Evolutionary conservation across 2,888 invertebrate genomes (phyloP).

Genomic region (Pollenia labialis): DNA sequence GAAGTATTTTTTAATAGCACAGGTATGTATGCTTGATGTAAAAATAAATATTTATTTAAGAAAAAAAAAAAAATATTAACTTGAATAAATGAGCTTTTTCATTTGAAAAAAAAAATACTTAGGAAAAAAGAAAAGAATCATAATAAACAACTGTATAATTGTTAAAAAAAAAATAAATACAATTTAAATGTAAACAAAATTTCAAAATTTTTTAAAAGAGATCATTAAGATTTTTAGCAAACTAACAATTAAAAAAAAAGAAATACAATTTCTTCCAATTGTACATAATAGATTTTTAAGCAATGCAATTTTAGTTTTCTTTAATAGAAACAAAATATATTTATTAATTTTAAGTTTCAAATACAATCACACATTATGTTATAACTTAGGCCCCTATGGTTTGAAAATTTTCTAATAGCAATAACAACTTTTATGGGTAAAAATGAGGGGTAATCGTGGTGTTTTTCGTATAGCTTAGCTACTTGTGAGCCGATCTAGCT

Average conservation of each 20-base stretch:
- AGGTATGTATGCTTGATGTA: conserved; percentile 20
- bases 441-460: too few species aligned
- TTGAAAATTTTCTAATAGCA: too few species aligned
- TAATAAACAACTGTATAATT: conserved; percentile 24
- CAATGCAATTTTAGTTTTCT: too few species aligned
- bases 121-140: conserved; percentile 1
- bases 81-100: conserved; percentile 25
- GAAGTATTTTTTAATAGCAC: conserved; percentile 20
- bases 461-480: too few species aligned
- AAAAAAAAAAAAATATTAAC: conserved; percentile 36
- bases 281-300: too few species aligned
- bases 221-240: neutral
- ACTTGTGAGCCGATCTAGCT: too few species aligned
- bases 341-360: too few species aligned
- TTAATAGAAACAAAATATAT: too few species aligned
- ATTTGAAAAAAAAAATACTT: conserved; percentile 12
- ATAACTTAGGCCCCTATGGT: too few species aligned
- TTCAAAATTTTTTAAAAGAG: neutral
- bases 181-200: neutral
- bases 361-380: too few species aligned
- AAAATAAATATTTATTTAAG: conserved; percentile 63
- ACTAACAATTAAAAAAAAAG: neutral
- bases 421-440: too few species aligned
- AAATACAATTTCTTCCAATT: too few species aligned
- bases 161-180: conserved; percentile 22